phyloP scores from a whole-genome alignment of 2,888 invertebrate species.

The Malthinus seriepunctatus region DNA sequence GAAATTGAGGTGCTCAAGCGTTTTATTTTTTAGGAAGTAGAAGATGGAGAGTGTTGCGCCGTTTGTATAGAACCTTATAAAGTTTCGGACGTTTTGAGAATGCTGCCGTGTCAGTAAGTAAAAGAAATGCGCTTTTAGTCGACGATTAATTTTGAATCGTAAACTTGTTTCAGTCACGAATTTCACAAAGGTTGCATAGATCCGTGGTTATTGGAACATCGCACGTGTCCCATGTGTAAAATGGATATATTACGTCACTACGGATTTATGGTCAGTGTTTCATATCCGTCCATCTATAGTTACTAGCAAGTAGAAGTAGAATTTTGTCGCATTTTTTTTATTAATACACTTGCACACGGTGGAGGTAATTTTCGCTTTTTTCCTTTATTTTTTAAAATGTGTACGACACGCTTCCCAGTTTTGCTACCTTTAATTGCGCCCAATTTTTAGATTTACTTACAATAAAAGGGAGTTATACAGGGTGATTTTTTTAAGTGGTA shows the following conservation, averaged over 20 bases:
- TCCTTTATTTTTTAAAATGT: constrained; percentile 33
- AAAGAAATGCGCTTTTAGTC: constrained; percentile 9
- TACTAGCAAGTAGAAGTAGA: constrained; percentile 34
- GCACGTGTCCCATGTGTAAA: constrained; percentile 97
- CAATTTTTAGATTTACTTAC: not conserved
- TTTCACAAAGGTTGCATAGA: constrained; percentile 96
- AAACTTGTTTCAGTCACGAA: constrained; percentile 73
- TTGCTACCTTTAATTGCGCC: constrained; percentile 7
- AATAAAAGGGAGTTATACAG: too few relatives aligned
- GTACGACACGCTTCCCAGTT: constrained; percentile 5
- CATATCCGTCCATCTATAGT: constrained; percentile 43
- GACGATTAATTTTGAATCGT: not conserved
- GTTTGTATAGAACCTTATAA: constrained; percentile 94
- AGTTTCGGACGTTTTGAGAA: constrained; percentile 81
- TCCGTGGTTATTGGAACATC: constrained; percentile 93
- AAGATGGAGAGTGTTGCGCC: constrained; percentile 90
- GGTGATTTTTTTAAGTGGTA: too few relatives aligned
- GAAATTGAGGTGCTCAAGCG: not conserved
- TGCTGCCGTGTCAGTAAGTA: constrained; percentile 88
- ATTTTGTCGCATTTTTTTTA: constrained; percentile 41
- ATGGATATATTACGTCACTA: constrained; percentile 92
- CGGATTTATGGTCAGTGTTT: constrained; percentile 78
- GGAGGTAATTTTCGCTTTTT: constrained; percentile 45
- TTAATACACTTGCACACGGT: constrained; percentile 41
- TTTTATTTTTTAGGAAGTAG: constrained; percentile 64